These are phyloP conservation scores for Abrostola tripartita DNA, from an alignment of 2,888 invertebrate genomes.

Conservation along the genomic window DNA sequence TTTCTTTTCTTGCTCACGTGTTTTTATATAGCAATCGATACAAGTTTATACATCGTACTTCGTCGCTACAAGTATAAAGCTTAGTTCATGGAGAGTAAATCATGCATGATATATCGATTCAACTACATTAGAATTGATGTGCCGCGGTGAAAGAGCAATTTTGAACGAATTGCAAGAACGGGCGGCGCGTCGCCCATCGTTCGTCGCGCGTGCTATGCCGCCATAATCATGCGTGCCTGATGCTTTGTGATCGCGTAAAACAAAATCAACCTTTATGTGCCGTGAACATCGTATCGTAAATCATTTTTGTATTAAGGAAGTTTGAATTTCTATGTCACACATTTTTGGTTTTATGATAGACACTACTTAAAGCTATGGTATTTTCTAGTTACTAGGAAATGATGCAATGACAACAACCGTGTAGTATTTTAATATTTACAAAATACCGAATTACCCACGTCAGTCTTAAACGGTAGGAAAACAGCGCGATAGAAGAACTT, in stretches of 20 bases:
- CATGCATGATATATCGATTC: constrained; percentile 50
- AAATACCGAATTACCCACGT: too few species aligned
- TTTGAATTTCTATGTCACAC: constrained; percentile 35
- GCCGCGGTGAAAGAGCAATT: constrained; percentile 53
- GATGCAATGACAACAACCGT: not conserved
- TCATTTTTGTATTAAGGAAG: constrained; percentile 46
- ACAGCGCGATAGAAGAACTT: too few species aligned
- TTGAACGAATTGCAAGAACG: constrained; percentile 51
- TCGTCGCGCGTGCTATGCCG: constrained; percentile 50
- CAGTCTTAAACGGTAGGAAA: too few species aligned
- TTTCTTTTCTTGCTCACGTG: too few species aligned
- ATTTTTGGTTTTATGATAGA: constrained; percentile 23
- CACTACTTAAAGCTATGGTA: constrained; percentile 8
- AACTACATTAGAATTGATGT: constrained; percentile 48
- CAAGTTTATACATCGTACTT: not conserved
- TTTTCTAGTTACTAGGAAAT: not conserved
- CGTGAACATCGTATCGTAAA: constrained; percentile 38
- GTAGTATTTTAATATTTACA: too few species aligned
- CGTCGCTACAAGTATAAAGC: constrained; percentile 1
- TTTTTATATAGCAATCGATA: too few species aligned
- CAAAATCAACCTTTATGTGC: constrained; percentile 47
- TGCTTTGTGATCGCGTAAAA: constrained; percentile 48
- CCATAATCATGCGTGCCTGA: constrained; percentile 51
- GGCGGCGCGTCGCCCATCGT: constrained; percentile 27
- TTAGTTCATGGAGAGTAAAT: constrained; percentile 27